phyloP scores from a whole-genome alignment of 2,113 vertebrate genomes.

The Ceratotherium simum region DNA sequence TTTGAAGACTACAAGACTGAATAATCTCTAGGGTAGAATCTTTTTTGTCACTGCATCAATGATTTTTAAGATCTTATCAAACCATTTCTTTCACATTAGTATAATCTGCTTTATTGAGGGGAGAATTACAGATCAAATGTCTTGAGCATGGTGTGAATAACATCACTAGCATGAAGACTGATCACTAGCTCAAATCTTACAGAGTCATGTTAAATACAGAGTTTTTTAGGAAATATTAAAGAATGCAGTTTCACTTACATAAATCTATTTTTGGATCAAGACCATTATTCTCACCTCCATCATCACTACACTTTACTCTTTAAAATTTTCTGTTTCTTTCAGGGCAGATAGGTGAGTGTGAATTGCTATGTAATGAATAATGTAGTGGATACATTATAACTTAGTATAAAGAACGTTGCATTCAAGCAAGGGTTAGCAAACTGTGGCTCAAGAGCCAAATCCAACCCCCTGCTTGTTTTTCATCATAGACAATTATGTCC shows the following conservation, averaged over 20 bases:
- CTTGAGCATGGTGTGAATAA: background rate
- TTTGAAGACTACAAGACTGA: slow-evolving; percentile 8
- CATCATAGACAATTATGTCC: background rate
- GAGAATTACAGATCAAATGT: background rate
- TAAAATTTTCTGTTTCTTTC: slow-evolving; percentile 10
- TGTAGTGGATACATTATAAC: background rate
- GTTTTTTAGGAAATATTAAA: background rate
- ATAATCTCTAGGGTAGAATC: background rate
- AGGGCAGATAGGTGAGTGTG: background rate
- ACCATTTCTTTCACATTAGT: slow-evolving; percentile 17
- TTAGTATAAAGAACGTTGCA: background rate
- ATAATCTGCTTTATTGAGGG: slow-evolving; percentile 1
- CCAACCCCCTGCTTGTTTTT: background rate
- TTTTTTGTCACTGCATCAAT: background rate
- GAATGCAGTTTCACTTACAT: slow-evolving; percentile 2
- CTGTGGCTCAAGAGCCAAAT: background rate
- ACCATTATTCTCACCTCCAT: background rate
- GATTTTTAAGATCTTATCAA: slow-evolving; percentile 28
- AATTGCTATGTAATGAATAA: slow-evolving; percentile 13
- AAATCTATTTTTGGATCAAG: background rate
- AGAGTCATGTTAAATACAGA: background rate
- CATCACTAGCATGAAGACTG: background rate
- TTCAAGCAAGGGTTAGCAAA: slow-evolving; percentile 26
- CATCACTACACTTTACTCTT: background rate
- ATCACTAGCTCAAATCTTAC: background rate